Conservation (phyloP, 2,888 invertebrate genomes). For the Cephus pulcher region DNA sequence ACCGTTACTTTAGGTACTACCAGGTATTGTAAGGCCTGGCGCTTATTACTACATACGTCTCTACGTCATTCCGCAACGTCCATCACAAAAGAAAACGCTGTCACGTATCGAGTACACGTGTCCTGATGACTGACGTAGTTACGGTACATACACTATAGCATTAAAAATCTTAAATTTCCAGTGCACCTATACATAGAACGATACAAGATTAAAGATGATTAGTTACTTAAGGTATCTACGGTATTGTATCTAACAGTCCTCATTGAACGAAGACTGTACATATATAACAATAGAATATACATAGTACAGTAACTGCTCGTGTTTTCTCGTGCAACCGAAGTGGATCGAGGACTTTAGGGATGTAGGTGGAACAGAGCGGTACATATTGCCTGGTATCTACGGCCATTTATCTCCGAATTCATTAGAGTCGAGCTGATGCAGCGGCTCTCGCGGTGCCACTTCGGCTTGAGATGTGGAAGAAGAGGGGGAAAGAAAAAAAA, state of each 20-base stretch:
- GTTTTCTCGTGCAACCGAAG: background rate
- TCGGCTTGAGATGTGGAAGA: background rate
- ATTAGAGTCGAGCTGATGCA: slow-evolving; percentile 50
- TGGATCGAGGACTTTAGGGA: background rate
- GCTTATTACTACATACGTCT: slow-evolving; percentile 34
- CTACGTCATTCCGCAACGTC: slow-evolving; percentile 26
- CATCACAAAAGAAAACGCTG: slow-evolving; percentile 32
- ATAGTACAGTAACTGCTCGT: background rate
- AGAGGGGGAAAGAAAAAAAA: background rate
- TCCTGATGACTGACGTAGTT: background rate
- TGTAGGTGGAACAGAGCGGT: slow-evolving; percentile 5
- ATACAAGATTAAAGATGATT: background rate
- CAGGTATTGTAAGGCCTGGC: slow-evolving; percentile 43
- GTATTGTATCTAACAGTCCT: too few relatives aligned
- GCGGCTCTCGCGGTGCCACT: slow-evolving; percentile 16
- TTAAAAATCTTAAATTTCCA: background rate
- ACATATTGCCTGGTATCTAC: slow-evolving; percentile 49
- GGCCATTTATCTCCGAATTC: slow-evolving; percentile 56
- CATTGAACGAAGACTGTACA: too few relatives aligned
- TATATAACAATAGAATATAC: background rate
- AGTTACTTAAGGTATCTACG: too few relatives aligned
- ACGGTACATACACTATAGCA: background rate
- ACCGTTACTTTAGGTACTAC: slow-evolving; percentile 34
- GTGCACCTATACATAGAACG: background rate
- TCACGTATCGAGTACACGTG: slow-evolving; percentile 19